These are phyloP conservation scores for Eclectus roratus DNA, from an alignment of 2,113 vertebrate genomes.

Conservation along the genomic window DNA sequence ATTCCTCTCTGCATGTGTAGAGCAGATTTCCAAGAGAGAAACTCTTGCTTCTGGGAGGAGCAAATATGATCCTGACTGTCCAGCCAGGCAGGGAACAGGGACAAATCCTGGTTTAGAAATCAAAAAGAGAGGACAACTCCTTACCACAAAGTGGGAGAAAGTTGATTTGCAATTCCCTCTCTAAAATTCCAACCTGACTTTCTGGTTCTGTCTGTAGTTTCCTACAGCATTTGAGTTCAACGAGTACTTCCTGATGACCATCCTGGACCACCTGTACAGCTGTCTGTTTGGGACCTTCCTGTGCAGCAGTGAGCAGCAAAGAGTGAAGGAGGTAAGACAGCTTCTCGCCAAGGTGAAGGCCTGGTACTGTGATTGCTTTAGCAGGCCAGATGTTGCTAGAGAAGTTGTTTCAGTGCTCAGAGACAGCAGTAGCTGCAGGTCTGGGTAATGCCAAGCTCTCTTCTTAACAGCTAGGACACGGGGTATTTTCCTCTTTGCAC, in stretches of 20 bases:
- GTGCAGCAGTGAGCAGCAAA: conserved; percentile 94
- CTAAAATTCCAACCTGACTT: background rate
- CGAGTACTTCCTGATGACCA: conserved; percentile 92
- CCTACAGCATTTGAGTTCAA: conserved; percentile 98
- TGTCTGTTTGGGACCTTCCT: conserved; percentile 97
- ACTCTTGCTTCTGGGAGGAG: background rate
- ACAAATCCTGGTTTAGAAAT: background rate
- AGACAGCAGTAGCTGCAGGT: background rate
- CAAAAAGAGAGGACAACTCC: background rate
- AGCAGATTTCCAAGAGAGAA: conserved; percentile 18
- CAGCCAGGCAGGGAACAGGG: background rate
- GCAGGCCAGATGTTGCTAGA: background rate
- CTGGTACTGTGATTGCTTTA: background rate
- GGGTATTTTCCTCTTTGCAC: background rate
- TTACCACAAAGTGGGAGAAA: background rate
- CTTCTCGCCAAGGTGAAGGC: background rate
- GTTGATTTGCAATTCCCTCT: background rate
- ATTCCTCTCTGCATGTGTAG: conserved; percentile 18
- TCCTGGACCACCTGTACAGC: conserved; percentile 96
- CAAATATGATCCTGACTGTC: background rate
- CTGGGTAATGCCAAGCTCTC: background rate
- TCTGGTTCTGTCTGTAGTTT: conserved; percentile 79
- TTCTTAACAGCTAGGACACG: background rate
- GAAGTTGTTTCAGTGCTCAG: background rate
- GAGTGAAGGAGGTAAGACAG: conserved; percentile 86